Percentiles rank a stretch among this genome's conserved stretches.
These are phyloP conservation scores for Caradrina kadenii DNA, from an alignment of 2,888 invertebrate genomes.

Conservation along the genomic window DNA sequence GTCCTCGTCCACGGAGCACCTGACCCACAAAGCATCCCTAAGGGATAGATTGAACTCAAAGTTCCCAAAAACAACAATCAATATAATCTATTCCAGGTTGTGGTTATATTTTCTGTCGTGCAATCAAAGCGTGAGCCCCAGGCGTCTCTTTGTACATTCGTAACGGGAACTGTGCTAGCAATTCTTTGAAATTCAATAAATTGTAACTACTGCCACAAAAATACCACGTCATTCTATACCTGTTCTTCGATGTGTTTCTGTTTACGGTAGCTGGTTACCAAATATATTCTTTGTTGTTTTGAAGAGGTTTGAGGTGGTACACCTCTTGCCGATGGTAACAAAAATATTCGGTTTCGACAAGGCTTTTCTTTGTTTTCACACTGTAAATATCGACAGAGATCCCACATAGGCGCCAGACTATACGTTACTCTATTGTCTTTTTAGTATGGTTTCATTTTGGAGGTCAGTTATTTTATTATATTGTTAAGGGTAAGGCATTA, in stretches of 20 bases:
- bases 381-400: neutral
- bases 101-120: slow-evolving; percentile 30
- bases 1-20: no score
- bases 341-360: slow-evolving; percentile 19
- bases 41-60: no score
- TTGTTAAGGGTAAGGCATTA: no score
- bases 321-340: slow-evolving; percentile 2
- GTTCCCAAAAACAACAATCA: neutral
- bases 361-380: slow-evolving; percentile 20
- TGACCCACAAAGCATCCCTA: no score
- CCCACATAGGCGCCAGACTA: neutral
- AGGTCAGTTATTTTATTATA: no score
- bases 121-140: slow-evolving; percentile 60
- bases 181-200: slow-evolving; percentile 61
- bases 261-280: slow-evolving; percentile 22
- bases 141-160: slow-evolving; percentile 60
- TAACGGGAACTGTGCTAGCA: slow-evolving; percentile 52
- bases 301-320: neutral
- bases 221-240: slow-evolving; percentile 11
- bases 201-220: slow-evolving; percentile 42
- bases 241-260: slow-evolving; percentile 26
- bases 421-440: no score
- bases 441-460: no score
- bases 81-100: slow-evolving; percentile 17
- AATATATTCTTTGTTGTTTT: slow-evolving; percentile 40